phyloP scores from a whole-genome alignment of 2,888 invertebrate species.

The Nematopogon swammerdamellus region DNA sequence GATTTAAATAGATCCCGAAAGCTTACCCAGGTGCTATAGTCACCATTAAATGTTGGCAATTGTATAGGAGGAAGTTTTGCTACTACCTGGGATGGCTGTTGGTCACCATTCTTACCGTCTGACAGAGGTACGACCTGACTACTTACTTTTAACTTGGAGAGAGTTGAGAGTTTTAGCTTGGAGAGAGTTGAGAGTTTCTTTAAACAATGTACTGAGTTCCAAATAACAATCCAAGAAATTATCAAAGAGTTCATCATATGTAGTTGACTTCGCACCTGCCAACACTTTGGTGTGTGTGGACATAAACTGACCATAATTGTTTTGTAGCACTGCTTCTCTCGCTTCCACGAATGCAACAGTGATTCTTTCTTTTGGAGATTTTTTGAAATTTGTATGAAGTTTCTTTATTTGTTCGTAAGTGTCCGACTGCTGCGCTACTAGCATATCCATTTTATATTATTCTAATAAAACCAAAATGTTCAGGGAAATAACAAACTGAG shows the following conservation, averaged over 20 bases:
- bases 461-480: too few relatives aligned
- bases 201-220: neutral
- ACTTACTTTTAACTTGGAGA: conserved; percentile 6
- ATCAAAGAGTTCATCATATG: neutral
- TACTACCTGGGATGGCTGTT: conserved; percentile 3
- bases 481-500: too few relatives aligned
- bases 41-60: conserved; percentile 9
- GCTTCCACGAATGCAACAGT: conserved; percentile 13
- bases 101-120: conserved; percentile 3
- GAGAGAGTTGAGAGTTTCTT: conserved; percentile 4
- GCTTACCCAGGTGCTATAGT: conserved; percentile 10
- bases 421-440: neutral
- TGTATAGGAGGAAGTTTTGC: conserved; percentile 10
- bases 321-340: conserved; percentile 1
- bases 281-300: neutral
- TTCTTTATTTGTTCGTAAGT: neutral
- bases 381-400: conserved; percentile 9
- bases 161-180: conserved; percentile 14
- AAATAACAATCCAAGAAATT: neutral
- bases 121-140: too few relatives aligned
- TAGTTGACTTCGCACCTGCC: neutral
- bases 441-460: neutral
- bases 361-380: conserved; percentile 12
- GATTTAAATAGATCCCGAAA: conserved; percentile 10
- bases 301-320: neutral